Conservation (phyloP, 2,888 invertebrate species). For the Conops quadrifasciatus region DNA sequence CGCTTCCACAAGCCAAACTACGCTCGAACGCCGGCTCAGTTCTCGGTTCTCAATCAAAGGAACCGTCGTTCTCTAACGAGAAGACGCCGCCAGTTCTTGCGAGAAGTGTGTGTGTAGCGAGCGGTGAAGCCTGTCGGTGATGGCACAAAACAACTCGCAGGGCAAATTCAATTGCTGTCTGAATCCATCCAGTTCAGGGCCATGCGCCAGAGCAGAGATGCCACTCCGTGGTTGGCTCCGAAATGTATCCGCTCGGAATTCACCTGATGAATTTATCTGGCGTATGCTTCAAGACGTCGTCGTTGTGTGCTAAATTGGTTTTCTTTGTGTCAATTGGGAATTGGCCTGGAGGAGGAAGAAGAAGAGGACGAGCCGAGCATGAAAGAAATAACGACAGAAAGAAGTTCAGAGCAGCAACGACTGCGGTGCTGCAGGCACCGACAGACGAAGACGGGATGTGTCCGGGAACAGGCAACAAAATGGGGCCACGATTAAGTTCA, state of each 20-base stretch:
- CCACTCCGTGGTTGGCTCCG: conserved; percentile 16
- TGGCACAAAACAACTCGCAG: conserved; percentile 53
- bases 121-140: conserved; percentile 41
- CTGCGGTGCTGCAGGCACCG: conserved; percentile 23
- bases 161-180: conserved; percentile 60
- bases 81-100: no score
- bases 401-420: conserved; percentile 17
- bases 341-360: conserved; percentile 42
- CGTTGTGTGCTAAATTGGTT: conserved; percentile 63
- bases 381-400: conserved; percentile 20
- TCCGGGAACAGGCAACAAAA: conserved; percentile 40
- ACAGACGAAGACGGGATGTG: conserved; percentile 33
- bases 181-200: conserved; percentile 36
- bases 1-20: no score
- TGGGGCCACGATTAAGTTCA: conserved; percentile 48
- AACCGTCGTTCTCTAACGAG: no score
- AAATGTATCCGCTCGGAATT: conserved; percentile 49
- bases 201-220: conserved; percentile 2
- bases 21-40: no score
- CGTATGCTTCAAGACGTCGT: conserved; percentile 49
- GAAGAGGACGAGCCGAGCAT: conserved; percentile 18
- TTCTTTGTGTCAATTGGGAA: conserved; percentile 64
- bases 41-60: no score
- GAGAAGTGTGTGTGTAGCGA: no score
- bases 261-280: conserved; percentile 63